Conservation (phyloP, 1,140 invertebrate species). For the Cylas formicarius region DNA sequence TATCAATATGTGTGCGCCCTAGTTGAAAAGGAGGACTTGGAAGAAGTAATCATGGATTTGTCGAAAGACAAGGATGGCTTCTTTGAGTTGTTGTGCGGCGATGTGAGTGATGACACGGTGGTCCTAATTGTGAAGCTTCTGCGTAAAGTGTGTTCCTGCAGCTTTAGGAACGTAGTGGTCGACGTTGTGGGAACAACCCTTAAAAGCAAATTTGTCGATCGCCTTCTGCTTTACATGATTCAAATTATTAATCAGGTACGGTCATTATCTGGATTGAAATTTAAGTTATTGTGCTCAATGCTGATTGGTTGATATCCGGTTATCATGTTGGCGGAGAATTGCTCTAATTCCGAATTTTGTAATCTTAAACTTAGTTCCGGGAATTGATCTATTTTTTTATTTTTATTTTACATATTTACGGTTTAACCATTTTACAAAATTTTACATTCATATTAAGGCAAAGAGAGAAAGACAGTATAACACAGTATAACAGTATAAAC, state of each 20-base stretch:
- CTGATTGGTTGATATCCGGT: background rate
- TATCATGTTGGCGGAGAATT: no score
- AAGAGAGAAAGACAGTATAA: no score
- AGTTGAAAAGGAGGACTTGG: constrained; percentile 15
- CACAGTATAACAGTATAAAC: no score
- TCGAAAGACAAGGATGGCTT: constrained; percentile 21
- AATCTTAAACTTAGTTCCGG: no score
- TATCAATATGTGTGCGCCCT: no score
- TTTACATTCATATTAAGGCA: no score
- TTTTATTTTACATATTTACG: no score
- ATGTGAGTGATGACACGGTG: constrained; percentile 18
- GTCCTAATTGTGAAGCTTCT: constrained; percentile 22
- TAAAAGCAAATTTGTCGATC: constrained; percentile 14
- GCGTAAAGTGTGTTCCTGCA: constrained; percentile 11
- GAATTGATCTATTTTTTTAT: no score
- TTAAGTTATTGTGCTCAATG: background rate
- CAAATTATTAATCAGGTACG: constrained; percentile 17
- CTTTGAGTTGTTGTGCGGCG: constrained; percentile 12
- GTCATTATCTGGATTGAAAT: background rate
- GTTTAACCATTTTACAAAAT: no score
- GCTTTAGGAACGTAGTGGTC: constrained; percentile 16
- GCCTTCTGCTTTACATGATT: constrained; percentile 17
- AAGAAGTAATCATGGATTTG: constrained; percentile 19
- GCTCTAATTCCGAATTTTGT: no score
- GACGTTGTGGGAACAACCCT: constrained; percentile 12